Percentiles rank a stretch among this genome's conserved stretches.
These are phyloP conservation scores for Cryptus armator DNA, from an alignment of 2,888 invertebrate species.

Conservation along the genomic window DNA sequence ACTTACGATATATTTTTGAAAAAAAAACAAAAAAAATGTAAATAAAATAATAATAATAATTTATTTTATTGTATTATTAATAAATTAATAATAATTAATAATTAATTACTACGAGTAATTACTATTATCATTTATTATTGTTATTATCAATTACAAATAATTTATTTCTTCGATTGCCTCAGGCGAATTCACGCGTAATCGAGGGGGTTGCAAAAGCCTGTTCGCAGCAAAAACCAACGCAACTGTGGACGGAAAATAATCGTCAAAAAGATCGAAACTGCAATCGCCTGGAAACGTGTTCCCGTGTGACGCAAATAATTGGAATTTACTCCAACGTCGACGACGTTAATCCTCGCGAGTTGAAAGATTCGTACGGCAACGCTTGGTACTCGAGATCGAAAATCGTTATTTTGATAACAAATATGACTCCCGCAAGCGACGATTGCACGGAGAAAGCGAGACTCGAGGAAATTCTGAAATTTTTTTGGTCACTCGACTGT, in stretches of 20 bases:
- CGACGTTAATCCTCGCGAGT: constrained; percentile 42
- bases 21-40: no score
- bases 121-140: no score
- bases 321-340: constrained; percentile 49
- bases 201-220: not conserved
- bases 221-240: not conserved
- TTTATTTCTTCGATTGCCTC: not conserved
- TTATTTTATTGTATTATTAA: no score
- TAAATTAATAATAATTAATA: no score
- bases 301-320: not conserved
- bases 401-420: constrained; percentile 32
- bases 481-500: not conserved
- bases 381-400: constrained; percentile 60
- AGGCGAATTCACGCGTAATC: not conserved
- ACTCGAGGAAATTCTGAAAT: not conserved
- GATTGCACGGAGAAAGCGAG: not conserved
- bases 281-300: not conserved
- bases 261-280: not conserved
- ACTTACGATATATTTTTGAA: no score
- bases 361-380: constrained; percentile 34
- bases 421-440: not conserved
- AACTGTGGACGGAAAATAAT: not conserved
- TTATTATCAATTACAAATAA: not conserved
- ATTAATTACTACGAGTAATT: no score
- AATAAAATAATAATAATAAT: no score